Percentiles rank a stretch among this genome's conserved stretches.
phyloP scores from a whole-genome alignment of 1,140 invertebrate species.

The silkworm (Bombyx mori) region ASM3026992v2 NC_085117.1:19293501-19294000 shows the following conservation, averaged over 20 bases:
- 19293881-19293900: no score
- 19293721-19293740: constrained; percentile 11
- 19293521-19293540: constrained; percentile 27
- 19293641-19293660: constrained; percentile 80
- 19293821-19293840: no score
- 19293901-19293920: no score
- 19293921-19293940: no score
- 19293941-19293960: no score
- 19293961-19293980: no score
- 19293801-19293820: no score
- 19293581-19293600: constrained; percentile 77
- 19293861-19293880: no score
- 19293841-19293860: no score
- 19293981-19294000: no score
- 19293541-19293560: constrained; percentile 37
- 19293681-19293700: constrained; percentile 31
- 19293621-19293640: constrained; percentile 78
- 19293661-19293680: constrained; percentile 72
- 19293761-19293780: constrained; percentile 18
- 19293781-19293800: neutral
- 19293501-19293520: constrained; percentile 45
- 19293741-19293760: constrained; percentile 19
- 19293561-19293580: constrained; percentile 72
- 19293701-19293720: constrained; percentile 29
- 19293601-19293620: constrained; percentile 79